Evolutionary conservation across 2,888 invertebrate species (phyloP), one percentile per base, ranked within the genome.

Genomic region (Sialis lutaria): DNA sequence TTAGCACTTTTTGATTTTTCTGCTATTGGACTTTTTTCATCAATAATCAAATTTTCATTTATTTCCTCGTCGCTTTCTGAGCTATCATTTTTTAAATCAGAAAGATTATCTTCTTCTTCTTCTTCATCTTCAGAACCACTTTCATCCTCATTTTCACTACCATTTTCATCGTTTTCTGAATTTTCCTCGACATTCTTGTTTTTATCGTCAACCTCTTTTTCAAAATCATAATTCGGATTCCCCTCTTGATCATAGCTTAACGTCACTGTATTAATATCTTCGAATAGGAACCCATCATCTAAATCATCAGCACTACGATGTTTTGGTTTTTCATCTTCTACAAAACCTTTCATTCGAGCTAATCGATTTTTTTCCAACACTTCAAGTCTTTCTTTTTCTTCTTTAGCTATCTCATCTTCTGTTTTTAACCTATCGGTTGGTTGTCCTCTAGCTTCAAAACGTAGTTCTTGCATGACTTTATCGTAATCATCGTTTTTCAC

Each of bases 241-340:
- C 72, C 71, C 32, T 71, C 68, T 6, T 69, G 69, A 50, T 71
- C 69, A 39, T 72, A 73, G 0, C 72, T 68, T 46, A 70, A 54
- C 61, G 68, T 65, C 49, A 71, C 69, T 46, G 63, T 62, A 4
- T 60, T 55, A 48, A 74, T 75, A 12, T 71, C 67, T 45, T 78
- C 77, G 13, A 76, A 61, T 37, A 74, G 73, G 57, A 83, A 82
- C 60, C 82, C 82, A 64, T 89, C 89, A 55, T 90, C 89, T 48
- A 92, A 71, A 62, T 88, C 90, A 67, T 92, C 92, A 0, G 89
- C 91, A 50, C 73, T 82, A 64, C 76, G 69, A 60, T 90, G 87
- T 54, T 75, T 76, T 6, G 60, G 58, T 48, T 59, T 57, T 6
- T 55, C 48, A 37, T 63, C 58, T 49, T 65, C 68, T 50, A 67